Percentiles rank a stretch among this genome's conserved stretches.
Evolutionary conservation across 2,113 vertebrate species (phyloP).

Genomic region (Phalacrocorax brasilianus): DNA sequence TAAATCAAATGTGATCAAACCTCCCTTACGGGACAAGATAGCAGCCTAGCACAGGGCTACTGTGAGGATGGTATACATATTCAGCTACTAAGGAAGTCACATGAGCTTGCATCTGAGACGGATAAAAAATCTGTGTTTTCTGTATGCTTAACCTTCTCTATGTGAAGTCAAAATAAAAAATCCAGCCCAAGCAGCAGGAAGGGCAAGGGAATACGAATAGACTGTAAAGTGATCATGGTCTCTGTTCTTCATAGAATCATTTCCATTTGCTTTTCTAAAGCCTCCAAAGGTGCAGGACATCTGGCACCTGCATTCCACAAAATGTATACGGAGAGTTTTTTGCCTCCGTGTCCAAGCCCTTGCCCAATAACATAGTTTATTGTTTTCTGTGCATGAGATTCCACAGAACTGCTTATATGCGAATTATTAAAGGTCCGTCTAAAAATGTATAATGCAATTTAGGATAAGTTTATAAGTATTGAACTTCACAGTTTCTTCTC

Average conservation of each 20-base stretch:
- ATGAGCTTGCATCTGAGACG: background rate
- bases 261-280: background rate
- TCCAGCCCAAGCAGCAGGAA: background rate
- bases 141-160: background rate
- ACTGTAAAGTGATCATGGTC: background rate
- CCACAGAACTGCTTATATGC: background rate
- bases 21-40: background rate
- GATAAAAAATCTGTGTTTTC: background rate
- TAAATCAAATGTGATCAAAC: background rate
- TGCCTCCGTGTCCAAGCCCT: background rate
- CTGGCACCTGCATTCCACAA: background rate
- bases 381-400: background rate
- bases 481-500: background rate
- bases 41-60: background rate
- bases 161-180: background rate
- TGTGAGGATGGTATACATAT: background rate
- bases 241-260: background rate
- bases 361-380: background rate
- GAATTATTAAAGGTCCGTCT: background rate
- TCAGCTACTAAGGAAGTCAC: background rate
- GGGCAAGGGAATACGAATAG: background rate
- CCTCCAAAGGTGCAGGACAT: background rate
- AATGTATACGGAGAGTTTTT: background rate
- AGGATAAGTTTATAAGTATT: background rate
- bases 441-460: background rate